Evolutionary conservation across 1,140 invertebrate species (phyloP).

Genomic region (Pogonomyrmex barbatus): DNA sequence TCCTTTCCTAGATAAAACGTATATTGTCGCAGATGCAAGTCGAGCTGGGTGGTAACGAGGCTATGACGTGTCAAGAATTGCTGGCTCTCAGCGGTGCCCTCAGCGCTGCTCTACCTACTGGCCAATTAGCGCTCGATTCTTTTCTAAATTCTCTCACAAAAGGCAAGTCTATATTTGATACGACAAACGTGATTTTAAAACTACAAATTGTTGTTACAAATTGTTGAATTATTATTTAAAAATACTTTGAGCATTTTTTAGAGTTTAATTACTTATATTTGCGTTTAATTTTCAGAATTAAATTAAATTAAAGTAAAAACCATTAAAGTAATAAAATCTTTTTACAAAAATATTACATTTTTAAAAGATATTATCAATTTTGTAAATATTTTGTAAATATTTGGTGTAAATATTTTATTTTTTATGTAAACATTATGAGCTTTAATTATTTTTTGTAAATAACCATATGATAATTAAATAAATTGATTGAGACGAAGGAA

Average conservation of each 20-base stretch:
- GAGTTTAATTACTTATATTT: background rate
- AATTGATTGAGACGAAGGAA: background rate
- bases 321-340: background rate
- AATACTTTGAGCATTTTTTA: background rate
- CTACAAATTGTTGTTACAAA: background rate
- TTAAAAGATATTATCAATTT: background rate
- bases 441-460: no score
- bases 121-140: slow-evolving; percentile 93
- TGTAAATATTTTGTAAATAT: background rate
- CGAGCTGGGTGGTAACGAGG: slow-evolving; percentile 87
- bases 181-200: background rate
- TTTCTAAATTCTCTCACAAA: slow-evolving; percentile 93
- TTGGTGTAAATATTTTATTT: background rate
- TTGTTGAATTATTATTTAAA: no score
- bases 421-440: background rate
- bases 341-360: slow-evolving; percentile 6
- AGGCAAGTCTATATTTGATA: slow-evolving; percentile 83
- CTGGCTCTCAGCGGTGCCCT: slow-evolving; percentile 95
- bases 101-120: slow-evolving; percentile 95
- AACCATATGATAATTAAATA: no score
- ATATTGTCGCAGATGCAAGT: slow-evolving; percentile 81
- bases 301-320: background rate
- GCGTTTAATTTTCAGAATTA: background rate
- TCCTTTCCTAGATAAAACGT: background rate
- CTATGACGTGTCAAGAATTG: slow-evolving; percentile 96